Percentiles rank a stretch among this genome's conserved stretches.
Evolutionary conservation across 2,797 vertebrate species (phyloP).

Genomic region (Chaetodon trifasciatus): DNA sequence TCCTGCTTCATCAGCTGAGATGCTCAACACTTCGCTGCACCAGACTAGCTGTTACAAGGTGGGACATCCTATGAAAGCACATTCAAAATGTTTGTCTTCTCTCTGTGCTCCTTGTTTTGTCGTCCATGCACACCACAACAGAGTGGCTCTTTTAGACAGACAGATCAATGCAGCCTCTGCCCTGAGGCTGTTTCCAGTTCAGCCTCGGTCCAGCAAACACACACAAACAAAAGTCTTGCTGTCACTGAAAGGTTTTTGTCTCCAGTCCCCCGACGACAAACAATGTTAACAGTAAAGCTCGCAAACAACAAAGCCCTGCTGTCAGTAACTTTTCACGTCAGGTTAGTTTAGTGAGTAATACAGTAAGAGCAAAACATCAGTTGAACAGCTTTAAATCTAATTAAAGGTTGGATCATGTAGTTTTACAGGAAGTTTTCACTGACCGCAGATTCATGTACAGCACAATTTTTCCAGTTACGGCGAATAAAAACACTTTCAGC

Average conservation of each 20-base stretch:
- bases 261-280: constrained; percentile 6
- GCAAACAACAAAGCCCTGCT: constrained; percentile 23
- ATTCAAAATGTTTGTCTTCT: background rate
- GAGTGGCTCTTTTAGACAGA: constrained; percentile 40
- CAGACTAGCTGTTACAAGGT: background rate
- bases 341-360: constrained; percentile 3
- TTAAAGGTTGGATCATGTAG: background rate
- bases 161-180: constrained; percentile 65
- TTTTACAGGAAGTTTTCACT: background rate
- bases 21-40: background rate
- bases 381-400: background rate
- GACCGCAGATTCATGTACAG: background rate
- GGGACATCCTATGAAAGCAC: background rate
- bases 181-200: constrained; percentile 66
- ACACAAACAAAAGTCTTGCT: constrained; percentile 60
- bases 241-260: constrained; percentile 54
- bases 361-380: background rate
- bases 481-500: background rate
- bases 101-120: background rate
- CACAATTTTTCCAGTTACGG: background rate
- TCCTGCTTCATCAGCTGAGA: background rate
- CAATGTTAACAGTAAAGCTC: constrained; percentile 18
- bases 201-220: constrained; percentile 38
- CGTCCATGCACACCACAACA: constrained; percentile 28
- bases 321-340: background rate